Evolutionary conservation across 2,797 vertebrate genomes (phyloP), one percentile per base, ranked within the genome.

Genomic region (Mormyrops attenuatus): DNA sequence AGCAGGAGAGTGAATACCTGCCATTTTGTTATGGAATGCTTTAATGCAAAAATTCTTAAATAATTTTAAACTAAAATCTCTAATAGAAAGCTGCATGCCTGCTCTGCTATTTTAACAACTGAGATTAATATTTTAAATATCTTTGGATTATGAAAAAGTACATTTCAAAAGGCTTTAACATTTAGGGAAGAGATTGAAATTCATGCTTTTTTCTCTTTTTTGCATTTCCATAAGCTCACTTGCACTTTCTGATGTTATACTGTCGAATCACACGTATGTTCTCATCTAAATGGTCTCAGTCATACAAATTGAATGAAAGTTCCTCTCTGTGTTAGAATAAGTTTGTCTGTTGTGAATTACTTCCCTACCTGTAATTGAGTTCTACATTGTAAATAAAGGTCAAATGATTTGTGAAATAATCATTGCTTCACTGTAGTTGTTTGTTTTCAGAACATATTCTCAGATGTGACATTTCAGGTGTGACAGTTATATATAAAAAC

Each of bases 121-220:
- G 69, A 80, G 38, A 77, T 77, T 38, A 80, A 69, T 69, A 69
- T 69, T 69, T 69, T 44, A 80, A 80, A 80, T 80, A n/a, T 80
- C 15, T 80, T 44, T 80, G 77, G 77, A 73, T 38, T 38, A 38
- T 73, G 69, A 73, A 69, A 34, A 69, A 69, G 63, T 30, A 69
- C 1, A 69, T 5, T 69, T 69, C 3, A 69, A 38, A 38, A 38
- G 69, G 69, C 69, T 73, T 73, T 73, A 20, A 73, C 69, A 73
- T 73, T 73, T 73, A 38, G 15, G 38, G 30, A 73, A 15, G 30
- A 34, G 0, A 30, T 66, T 73, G 30, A 73, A 15, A 6, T 73
- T 38, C 30, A 38, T 38, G 34, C 34, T 41, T 38, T 73, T 57
- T 73, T 34, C 3, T 30, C 0, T 47, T 82, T 44, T 82, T n/a